Evolutionary conservation across 2,888 invertebrate genomes (phyloP), one percentile per base, ranked within the genome.

Genomic region (Corbicula japonica): DNA sequence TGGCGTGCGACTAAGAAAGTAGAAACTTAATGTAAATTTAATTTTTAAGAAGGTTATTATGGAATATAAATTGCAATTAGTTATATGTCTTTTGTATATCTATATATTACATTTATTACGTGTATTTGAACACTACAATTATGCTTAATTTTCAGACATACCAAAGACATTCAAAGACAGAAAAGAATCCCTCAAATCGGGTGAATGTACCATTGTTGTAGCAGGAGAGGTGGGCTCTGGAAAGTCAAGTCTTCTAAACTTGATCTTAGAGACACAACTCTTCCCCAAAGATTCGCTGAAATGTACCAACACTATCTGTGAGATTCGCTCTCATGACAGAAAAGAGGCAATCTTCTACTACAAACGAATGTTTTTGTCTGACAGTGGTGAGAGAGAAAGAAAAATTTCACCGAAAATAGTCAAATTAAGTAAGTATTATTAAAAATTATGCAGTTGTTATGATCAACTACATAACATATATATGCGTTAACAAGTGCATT

Each of bases 191-290:
- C 63, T 89, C n/a, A 38, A 81, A 15, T 80, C 65, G 2, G 83
- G 85, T 18, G 86, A 87, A 58, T 86, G 87, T 72, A 83, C 84
- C 15, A 84, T 89, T 8, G 66, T 89, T 8, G 76, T 89, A 18
- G 89, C 71, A 90, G 91, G 91, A 35, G 91, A 91, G 65, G 88
- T 89, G n/a, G 90, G 90, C 0, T 85, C 90, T 0, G 91, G 91
- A 4, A 91, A 91, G 78, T 88, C 88, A 70, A 88, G 85, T 56
- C 76, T 91, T 21, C 83, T 91, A 46, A 91, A 91, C 77, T 83
- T 91, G 2, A 46, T 91, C n/a, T 80, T 89, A 1, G 89, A 88
- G 18, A 60, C 44, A 2, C 84, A 87, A 21, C 65, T 91, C 10
- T 76, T 91, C 30, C 91, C 91, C 1, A 86, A 87, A 10, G 76